A percentile compares a stretch with the other conserved stretches of the same genome.
Evolutionary conservation across 2,797 vertebrate genomes (phyloP).

Genomic region (Malacoraja senta): DNA sequence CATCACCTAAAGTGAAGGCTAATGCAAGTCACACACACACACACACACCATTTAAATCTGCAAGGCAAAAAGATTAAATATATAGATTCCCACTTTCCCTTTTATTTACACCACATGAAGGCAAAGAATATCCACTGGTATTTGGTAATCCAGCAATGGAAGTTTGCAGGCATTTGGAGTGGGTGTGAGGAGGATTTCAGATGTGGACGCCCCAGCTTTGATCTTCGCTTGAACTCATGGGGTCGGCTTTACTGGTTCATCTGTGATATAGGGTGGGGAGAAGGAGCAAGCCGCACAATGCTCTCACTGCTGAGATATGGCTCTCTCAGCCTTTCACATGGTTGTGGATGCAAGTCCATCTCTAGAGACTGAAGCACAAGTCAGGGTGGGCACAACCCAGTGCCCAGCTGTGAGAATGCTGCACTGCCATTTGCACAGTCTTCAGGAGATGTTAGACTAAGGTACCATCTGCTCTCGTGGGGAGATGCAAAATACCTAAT

Average conservation of each 20-base stretch:
- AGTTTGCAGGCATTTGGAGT: neutral
- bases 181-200: neutral
- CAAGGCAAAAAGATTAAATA: constrained; percentile 14
- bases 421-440: neutral
- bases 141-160: constrained; percentile 3
- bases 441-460: neutral
- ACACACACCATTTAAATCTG: neutral
- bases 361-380: neutral
- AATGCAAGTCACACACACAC: neutral
- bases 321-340: neutral
- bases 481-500: neutral
- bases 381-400: neutral
- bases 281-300: neutral
- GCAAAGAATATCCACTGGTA: neutral
- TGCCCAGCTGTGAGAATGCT: neutral
- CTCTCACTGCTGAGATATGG: neutral
- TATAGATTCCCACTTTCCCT: constrained; percentile 10
- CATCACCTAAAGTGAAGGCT: neutral
- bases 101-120: neutral
- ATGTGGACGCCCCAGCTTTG: neutral
- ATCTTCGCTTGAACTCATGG: neutral
- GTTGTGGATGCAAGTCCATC: neutral
- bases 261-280: neutral
- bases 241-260: neutral
- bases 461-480: neutral